A percentile compares a stretch with the other conserved stretches of the same genome.
phyloP scores from a whole-genome alignment of 2,797 vertebrate genomes.

The Fundulus diaphanus region DNA sequence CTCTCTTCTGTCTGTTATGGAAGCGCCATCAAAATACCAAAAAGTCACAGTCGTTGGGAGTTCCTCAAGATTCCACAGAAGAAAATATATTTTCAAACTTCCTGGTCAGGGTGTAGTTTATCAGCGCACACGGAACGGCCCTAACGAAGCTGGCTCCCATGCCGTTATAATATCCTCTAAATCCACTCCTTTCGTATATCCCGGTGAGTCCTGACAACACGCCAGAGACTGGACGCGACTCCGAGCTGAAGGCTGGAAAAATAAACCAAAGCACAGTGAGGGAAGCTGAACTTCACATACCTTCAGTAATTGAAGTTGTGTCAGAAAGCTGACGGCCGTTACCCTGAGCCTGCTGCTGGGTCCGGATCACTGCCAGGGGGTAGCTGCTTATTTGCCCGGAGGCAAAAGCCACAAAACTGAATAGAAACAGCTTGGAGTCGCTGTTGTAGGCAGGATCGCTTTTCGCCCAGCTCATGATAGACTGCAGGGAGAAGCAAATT shows the following conservation, averaged over 20 bases:
- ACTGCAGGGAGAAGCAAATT: slow-evolving; percentile 59
- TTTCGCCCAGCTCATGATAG: slow-evolving; percentile 80
- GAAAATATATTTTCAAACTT: slow-evolving; percentile 76
- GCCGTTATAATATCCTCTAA: slow-evolving; percentile 80
- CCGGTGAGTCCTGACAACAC: slow-evolving; percentile 66
- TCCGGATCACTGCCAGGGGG: slow-evolving; percentile 81
- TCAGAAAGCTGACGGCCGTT: slow-evolving; percentile 3
- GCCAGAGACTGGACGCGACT: slow-evolving; percentile 49
- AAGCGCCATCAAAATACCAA: not conserved
- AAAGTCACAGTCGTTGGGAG: slow-evolving; percentile 3
- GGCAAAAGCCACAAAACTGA: slow-evolving; percentile 82
- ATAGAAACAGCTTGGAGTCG: slow-evolving; percentile 79
- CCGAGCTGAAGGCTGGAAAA: slow-evolving; percentile 76
- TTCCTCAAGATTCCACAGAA: slow-evolving; percentile 50
- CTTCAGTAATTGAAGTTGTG: not conserved
- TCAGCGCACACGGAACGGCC: slow-evolving; percentile 79
- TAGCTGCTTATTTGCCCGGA: slow-evolving; percentile 81
- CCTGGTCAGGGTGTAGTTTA: slow-evolving; percentile 80
- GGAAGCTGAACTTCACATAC: slow-evolving; percentile 3
- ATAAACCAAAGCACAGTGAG: slow-evolving; percentile 31
- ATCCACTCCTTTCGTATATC: slow-evolving; percentile 76
- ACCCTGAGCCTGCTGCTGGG: slow-evolving; percentile 82
- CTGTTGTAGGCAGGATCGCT: slow-evolving; percentile 73
- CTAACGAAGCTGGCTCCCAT: slow-evolving; percentile 82
- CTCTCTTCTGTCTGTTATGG: too few relatives aligned